A percentile compares a stretch with the other conserved stretches of the same genome.
Evolutionary conservation across 1,140 invertebrate species (phyloP).

Genomic region (Drosophila elegans): DNA sequence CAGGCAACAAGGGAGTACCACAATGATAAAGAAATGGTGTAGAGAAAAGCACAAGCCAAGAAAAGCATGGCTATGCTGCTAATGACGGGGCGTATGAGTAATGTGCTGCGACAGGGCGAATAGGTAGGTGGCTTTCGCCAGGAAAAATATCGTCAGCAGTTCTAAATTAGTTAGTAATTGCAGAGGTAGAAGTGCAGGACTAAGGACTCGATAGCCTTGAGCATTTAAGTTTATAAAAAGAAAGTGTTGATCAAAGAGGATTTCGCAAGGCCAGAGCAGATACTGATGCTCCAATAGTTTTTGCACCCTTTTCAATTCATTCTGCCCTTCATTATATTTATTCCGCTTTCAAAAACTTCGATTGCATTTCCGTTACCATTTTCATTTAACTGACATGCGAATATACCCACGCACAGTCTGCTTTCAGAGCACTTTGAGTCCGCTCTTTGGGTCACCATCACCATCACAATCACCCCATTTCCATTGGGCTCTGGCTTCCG

Average conservation of each 20-base stretch:
- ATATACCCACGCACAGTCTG: conserved; percentile 10
- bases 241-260: neutral
- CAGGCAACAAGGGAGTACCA: neutral
- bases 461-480: neutral
- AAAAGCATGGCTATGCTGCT: neutral
- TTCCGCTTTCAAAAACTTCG: conserved; percentile 38
- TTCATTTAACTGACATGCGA: conserved; percentile 3
- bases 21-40: conserved; percentile 4
- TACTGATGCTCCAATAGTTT: conserved; percentile 13
- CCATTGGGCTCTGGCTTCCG: neutral
- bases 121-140: neutral
- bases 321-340: conserved; percentile 36
- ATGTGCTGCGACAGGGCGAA: neutral
- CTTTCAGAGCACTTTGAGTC: conserved; percentile 18
- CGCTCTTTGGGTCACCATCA: neutral
- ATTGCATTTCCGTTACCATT: conserved; percentile 36
- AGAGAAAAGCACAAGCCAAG: neutral
- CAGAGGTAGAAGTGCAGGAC: neutral
- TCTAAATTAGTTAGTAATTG: conserved; percentile 1
- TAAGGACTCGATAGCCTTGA: neutral
- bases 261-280: neutral
- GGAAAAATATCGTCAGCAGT: neutral
- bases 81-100: conserved; percentile 17
- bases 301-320: conserved; percentile 6
- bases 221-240: neutral